phyloP scores from a whole-genome alignment of 2,113 vertebrate genomes.

The Mus musculus region DNA sequence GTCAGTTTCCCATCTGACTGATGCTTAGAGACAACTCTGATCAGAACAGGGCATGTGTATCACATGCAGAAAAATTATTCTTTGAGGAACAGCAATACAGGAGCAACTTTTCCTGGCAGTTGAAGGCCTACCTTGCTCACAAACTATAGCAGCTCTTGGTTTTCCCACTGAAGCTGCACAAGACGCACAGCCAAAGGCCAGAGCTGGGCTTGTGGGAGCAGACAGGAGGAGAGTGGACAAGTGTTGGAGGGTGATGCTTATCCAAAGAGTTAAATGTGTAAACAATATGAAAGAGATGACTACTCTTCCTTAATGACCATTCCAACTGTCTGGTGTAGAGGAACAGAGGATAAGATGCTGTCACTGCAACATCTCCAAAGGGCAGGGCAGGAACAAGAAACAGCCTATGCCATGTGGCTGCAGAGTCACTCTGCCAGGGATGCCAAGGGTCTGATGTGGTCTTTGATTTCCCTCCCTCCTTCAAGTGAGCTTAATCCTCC shows the following conservation, averaged over 20 bases:
- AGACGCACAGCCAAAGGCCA: not conserved
- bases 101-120: not conserved
- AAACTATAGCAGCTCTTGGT: not conserved
- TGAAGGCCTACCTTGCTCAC: not conserved
- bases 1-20: not conserved
- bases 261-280: not conserved
- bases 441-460: not conserved
- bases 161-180: not conserved
- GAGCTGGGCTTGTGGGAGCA: not conserved
- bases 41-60: not conserved
- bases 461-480: not conserved
- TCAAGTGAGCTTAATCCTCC: not conserved
- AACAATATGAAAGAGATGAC: not conserved
- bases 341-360: not conserved
- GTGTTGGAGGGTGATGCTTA: not conserved
- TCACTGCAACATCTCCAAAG: not conserved
- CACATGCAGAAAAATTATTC: not conserved
- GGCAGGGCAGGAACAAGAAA: not conserved
- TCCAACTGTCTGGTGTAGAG: not conserved
- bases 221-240: not conserved
- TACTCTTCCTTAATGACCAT: not conserved
- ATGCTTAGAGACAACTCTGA: not conserved
- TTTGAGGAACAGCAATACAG: not conserved
- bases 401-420: not conserved
- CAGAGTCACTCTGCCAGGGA: not conserved